phyloP scores from a whole-genome alignment of 1,140 invertebrate genomes.

The Drosophila biarmipes region DNA sequence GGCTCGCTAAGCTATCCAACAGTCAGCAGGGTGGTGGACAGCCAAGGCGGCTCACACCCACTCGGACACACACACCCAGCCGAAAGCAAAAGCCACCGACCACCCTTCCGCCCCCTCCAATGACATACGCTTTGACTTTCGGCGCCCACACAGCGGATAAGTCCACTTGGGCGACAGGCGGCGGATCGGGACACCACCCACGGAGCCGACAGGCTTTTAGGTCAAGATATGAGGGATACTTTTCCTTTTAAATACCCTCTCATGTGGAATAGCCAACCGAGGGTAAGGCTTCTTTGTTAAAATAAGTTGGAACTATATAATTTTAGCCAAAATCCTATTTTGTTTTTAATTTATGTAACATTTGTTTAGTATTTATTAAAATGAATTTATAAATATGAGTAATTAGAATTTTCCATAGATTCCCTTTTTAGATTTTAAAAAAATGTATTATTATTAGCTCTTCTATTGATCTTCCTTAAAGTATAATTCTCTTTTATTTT shows the following conservation, averaged over 20 bases:
- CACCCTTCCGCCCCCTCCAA: conserved; percentile 13
- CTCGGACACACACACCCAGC: conserved; percentile 29
- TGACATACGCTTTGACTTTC: conserved; percentile 54
- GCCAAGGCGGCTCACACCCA: conserved; percentile 24
- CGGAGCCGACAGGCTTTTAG: conserved; percentile 42
- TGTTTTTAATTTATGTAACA: too few relatives aligned
- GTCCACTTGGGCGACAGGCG: conserved; percentile 27
- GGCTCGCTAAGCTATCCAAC: conserved; percentile 42
- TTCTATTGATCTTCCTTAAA: too few relatives aligned
- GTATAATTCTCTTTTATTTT: too few relatives aligned
- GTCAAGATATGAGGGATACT: conserved; percentile 50
- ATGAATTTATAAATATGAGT: too few relatives aligned
- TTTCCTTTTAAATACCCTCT: conserved; percentile 60
- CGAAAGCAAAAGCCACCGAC: neutral
- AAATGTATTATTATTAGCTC: too few relatives aligned
- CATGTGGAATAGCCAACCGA: too few relatives aligned
- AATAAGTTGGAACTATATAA: neutral
- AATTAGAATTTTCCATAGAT: too few relatives aligned
- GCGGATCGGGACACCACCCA: conserved; percentile 46
- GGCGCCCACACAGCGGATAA: conserved; percentile 46
- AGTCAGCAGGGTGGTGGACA: conserved; percentile 33
- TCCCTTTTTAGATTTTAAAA: too few relatives aligned
- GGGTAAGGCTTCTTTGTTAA: too few relatives aligned
- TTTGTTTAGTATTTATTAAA: too few relatives aligned
- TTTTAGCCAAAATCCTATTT: too few relatives aligned